Base-by-base conservation (phyloP, 2,113 vertebrate genomes). In the Taurulus bubalis region DNA sequence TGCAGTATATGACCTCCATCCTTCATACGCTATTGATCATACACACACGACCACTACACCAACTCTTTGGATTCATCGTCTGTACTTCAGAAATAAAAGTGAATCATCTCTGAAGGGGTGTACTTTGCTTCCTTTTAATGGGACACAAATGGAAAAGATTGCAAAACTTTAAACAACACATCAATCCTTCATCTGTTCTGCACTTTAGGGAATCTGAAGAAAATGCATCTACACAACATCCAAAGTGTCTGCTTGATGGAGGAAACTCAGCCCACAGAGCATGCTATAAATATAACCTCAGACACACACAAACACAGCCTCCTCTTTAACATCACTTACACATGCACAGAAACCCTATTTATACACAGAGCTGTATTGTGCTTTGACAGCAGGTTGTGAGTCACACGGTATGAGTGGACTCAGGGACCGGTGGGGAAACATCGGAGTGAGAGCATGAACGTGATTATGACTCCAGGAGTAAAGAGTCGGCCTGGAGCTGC, bases 381-480 rank as follows among this genome's bases (percentile, higher is more conserved):
- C 77, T 60, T 36, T 79, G 77, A 83, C 70, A 58, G 67, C 63
- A 36, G 71, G 67, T 71, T 74, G 16, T 53, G 71, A 49, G 49
- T 77, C 56, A 58, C 55, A 76, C 75, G 77, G 60, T 64, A 76
- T 34, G 56, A 77, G 26, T 26, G 10, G 71, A 42, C 38, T 59
- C 65, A 12, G 4, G 16, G 64, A 67, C 75, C 49, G 24, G 79
- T 16, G 71, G 28, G 38, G 58, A 68, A 80, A 85, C 70, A 77
- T 42, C 16, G 15, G 34, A 77, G 18, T 3, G 26, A 75, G 55
- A 5, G 65, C 24, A 45, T 70, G 72, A n/a, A 36, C 26, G 86
- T 75, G 71, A 74, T 77, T 77, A 70, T 38, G 34, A 47, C 38
- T 47, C 16, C 65, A 11, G 71, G 81, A 88, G 79, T 84, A 85